Conservation (phyloP, 1,140 invertebrate species). For the Bombus pascuorum region DNA sequence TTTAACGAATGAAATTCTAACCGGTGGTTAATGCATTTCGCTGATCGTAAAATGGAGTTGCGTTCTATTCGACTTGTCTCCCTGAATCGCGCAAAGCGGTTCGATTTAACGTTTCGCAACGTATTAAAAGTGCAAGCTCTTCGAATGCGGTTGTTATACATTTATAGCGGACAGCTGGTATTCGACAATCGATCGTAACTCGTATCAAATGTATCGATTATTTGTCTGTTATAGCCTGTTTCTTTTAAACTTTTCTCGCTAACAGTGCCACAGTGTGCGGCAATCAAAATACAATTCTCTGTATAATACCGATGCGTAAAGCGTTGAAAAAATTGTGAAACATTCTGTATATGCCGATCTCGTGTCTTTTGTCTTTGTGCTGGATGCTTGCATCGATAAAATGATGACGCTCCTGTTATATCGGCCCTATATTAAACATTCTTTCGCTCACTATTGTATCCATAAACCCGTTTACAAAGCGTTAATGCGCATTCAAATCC, state of each 20-base stretch:
- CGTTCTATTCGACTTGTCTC: too few species aligned
- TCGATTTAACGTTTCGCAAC: slow-evolving; percentile 11
- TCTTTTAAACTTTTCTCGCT: neutral
- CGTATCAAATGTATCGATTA: slow-evolving; percentile 13
- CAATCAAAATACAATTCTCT: neutral
- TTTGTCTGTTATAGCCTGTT: neutral
- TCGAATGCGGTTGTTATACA: neutral
- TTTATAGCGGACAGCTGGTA: neutral
- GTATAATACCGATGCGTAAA: neutral
- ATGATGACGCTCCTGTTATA: too few species aligned
- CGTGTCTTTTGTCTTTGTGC: too few species aligned
- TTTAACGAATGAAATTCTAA: slow-evolving; percentile 4
- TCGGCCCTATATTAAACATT: too few species aligned
- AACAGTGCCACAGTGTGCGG: neutral
- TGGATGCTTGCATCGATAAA: too few species aligned
- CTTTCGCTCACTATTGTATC: neutral
- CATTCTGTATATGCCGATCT: neutral
- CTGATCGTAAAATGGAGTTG: neutral
- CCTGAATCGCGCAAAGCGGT: too few species aligned
- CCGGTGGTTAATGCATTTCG: slow-evolving; percentile 1
- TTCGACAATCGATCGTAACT: slow-evolving; percentile 1
- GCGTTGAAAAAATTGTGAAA: neutral
- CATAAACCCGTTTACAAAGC: neutral
- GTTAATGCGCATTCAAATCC: neutral
- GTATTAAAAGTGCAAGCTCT: slow-evolving; percentile 17